phyloP scores from a whole-genome alignment of 1,140 invertebrate genomes.

The Apis dorsata region DNA sequence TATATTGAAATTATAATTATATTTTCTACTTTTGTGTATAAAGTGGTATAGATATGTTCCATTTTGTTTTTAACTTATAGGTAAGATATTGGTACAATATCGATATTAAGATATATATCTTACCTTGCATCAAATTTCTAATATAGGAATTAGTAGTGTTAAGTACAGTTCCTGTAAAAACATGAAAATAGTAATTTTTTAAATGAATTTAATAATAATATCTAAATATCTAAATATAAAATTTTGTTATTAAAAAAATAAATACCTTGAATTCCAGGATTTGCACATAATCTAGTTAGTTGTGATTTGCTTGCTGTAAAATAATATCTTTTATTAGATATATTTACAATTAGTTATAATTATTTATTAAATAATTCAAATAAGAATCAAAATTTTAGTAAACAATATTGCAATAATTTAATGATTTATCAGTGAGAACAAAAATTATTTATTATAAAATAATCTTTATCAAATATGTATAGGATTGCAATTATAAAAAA shows the following conservation, averaged over 20 bases:
- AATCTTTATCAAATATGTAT: neutral
- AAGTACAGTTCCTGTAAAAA: conserved; percentile 52
- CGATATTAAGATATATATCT: conserved; percentile 14
- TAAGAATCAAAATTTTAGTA: neutral
- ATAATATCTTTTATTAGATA: neutral
- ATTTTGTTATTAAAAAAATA: neutral
- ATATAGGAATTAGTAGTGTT: conserved; percentile 47
- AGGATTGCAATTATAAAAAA: neutral
- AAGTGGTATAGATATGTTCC: neutral
- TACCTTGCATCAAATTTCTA: conserved; percentile 64
- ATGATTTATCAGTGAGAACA: neutral
- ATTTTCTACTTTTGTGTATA: neutral
- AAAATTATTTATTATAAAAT: neutral
- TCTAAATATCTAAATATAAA: too few species aligned
- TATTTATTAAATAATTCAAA: neutral
- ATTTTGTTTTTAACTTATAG: neutral
- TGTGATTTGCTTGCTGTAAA: conserved; percentile 30
- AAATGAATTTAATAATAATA: conserved; percentile 16
- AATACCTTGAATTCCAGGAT: conserved; percentile 35
- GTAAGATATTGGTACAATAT: neutral
- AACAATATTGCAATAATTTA: neutral
- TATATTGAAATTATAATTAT: neutral
- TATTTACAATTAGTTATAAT: neutral
- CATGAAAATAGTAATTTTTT: neutral
- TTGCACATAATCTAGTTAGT: conserved; percentile 2